Conservation (phyloP, 2,888 invertebrate species). For the Ceraclea dissimilis region DNA sequence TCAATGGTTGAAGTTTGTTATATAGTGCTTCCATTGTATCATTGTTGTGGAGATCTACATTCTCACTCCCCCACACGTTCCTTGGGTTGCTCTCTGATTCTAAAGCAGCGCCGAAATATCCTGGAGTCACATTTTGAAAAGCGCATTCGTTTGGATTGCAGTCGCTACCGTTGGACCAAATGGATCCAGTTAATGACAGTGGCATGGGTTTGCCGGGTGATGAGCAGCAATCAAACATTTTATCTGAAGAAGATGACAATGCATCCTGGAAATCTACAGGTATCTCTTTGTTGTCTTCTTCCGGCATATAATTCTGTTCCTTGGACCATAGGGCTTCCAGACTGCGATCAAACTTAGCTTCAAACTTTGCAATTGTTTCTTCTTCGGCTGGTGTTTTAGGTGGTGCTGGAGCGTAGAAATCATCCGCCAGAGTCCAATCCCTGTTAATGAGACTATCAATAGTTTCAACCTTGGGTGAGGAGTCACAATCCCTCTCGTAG, state of each 20-base stretch:
- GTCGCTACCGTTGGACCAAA: conserved; percentile 32
- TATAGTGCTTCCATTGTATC: conserved; percentile 25
- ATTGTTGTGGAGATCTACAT: conserved; percentile 14
- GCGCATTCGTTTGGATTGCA: conserved; percentile 6
- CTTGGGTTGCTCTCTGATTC: neutral
- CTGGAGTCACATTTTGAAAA: conserved; percentile 5
- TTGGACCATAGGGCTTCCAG: conserved; percentile 61
- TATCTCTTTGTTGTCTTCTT: conserved; percentile 52
- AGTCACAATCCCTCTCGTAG: conserved; percentile 20
- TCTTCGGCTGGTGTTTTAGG: conserved; percentile 40
- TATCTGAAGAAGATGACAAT: conserved; percentile 51
- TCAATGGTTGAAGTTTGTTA: conserved; percentile 27
- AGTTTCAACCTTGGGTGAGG: conserved; percentile 33
- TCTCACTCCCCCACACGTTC: conserved; percentile 13
- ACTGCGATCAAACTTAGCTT: conserved; percentile 61
- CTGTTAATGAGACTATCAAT: conserved; percentile 34
- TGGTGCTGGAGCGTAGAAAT: conserved; percentile 31
- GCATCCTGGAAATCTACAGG: conserved; percentile 55
- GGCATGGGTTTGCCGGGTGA: conserved; percentile 36
- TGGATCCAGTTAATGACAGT: conserved; percentile 37
- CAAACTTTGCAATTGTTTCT: conserved; percentile 51
- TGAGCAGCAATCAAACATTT: conserved; percentile 33
- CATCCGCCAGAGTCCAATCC: conserved; percentile 38
- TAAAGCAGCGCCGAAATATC: neutral
- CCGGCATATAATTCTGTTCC: conserved; percentile 41